Base-by-base conservation (phyloP, 2,113 vertebrate species). In the Apeltes quadracus region DNA sequence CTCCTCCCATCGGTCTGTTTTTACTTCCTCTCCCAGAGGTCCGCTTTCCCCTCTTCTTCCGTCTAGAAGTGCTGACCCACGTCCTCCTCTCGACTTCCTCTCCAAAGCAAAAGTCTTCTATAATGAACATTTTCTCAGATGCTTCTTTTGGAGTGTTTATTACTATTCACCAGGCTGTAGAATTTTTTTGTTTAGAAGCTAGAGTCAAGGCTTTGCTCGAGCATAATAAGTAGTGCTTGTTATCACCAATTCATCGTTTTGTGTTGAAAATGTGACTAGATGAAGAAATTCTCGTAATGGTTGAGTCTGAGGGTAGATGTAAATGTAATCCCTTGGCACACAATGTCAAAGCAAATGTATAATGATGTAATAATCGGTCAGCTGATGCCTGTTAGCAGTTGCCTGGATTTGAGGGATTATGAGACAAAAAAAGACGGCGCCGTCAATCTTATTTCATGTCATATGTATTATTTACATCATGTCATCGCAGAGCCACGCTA, bases 81-180 rank as follows among this genome's bases (percentile, higher is more conserved):
- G 12, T 84, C 58, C 14, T 75, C 27, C 16, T 73, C 53, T 70
- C 20, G 7, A n/a, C 61, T 82, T 79, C 80, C 77, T 56, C 29
- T 71, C n/a, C 7, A 16, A 65, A 22, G 8, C 39, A 7, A 32
- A 29, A 11, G 5, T 59, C 11, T 13, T 61, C 9, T 2, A 10
- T 63, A 36, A 58, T 64, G 68, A 69, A 53, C 27, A 43, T 56
- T 7, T 46, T 66, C 63, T 43, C 57, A 22, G 43, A 50, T 2
- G n/a, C 57, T 69, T 59, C 64, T 68, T 41, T 36, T 22, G 41
- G 38, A 43, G 27, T 7, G 7, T 48, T 34, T 27, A 3, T 32
- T 11, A 50, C 15, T n/a, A 9, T 12, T 4, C 8, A 5, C 20
- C 13, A 46, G 4, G 18, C 32, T 53, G 14, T 27, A 25, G 10